phyloP scores from a whole-genome alignment of 2,113 vertebrate species.

The Xiphophorus maculatus region DNA sequence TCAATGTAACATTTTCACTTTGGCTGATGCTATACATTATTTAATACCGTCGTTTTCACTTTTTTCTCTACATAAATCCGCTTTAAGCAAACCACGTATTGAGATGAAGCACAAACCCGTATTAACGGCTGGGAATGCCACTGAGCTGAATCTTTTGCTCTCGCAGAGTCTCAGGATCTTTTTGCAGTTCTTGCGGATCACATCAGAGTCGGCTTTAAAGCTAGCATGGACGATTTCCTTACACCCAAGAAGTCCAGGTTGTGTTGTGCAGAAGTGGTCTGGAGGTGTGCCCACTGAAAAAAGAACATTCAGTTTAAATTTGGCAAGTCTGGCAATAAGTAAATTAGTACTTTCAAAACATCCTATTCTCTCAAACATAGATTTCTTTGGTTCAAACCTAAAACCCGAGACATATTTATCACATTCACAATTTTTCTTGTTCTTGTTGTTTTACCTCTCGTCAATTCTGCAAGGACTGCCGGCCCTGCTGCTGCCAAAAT shows the following conservation, averaged over 20 bases:
- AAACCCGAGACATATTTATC: neutral
- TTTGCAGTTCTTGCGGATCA: slow-evolving; percentile 47
- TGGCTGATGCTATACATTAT: neutral
- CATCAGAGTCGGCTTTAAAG: neutral
- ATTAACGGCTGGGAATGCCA: slow-evolving; percentile 68
- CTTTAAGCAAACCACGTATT: accelerated
- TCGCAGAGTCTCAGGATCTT: slow-evolving; percentile 65
- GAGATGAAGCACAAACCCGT: slow-evolving; percentile 57
- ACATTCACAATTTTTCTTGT: neutral
- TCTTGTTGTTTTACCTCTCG: slow-evolving; percentile 33
- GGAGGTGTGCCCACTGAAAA: slow-evolving; percentile 39
- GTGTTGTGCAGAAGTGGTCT: slow-evolving; percentile 40
- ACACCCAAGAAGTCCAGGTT: slow-evolving; percentile 57
- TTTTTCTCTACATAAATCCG: neutral
- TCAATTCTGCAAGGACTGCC: slow-evolving; percentile 36
- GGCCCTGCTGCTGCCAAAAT: slow-evolving; percentile 65
- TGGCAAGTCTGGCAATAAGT: neutral
- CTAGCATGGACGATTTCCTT: slow-evolving; percentile 60
- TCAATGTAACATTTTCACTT: too few species aligned
- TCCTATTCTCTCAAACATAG: neutral
- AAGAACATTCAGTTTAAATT: neutral
- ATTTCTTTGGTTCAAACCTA: neutral
- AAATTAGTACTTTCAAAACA: neutral
- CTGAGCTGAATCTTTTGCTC: slow-evolving; percentile 50
- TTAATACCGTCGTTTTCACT: neutral